Evolutionary conservation across 1,140 invertebrate genomes (phyloP).

Genomic region (Drosophila carrolli): DNA sequence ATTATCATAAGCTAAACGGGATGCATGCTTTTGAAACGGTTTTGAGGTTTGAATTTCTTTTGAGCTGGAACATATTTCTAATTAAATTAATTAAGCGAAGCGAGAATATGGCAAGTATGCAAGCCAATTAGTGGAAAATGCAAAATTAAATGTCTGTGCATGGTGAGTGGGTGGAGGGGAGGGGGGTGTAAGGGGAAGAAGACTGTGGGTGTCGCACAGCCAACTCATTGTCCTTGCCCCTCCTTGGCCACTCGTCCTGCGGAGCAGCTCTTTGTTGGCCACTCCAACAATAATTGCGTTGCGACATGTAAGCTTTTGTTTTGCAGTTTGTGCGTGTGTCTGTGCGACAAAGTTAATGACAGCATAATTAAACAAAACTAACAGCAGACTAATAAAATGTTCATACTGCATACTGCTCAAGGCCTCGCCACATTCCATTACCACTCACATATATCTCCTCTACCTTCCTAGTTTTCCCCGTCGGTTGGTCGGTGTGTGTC

Average conservation of each 20-base stretch:
- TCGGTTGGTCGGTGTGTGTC: slow-evolving; percentile 3
- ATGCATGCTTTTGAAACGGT: slow-evolving; percentile 41
- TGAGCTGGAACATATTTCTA: slow-evolving; percentile 76
- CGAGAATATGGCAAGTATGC: slow-evolving; percentile 68
- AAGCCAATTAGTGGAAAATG: slow-evolving; percentile 80
- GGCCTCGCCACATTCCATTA: slow-evolving; percentile 26
- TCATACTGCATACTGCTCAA: slow-evolving; percentile 58
- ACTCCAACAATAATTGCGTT: slow-evolving; percentile 70
- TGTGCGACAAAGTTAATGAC: slow-evolving; percentile 78
- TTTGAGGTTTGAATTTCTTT: slow-evolving; percentile 56
- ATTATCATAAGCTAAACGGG: slow-evolving; percentile 51
- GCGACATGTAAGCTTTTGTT: slow-evolving; percentile 79
- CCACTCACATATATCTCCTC: slow-evolving; percentile 3
- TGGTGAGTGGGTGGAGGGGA: background rate
- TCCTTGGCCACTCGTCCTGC: slow-evolving; percentile 15
- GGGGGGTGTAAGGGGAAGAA: background rate
- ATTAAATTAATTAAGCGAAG: slow-evolving; percentile 81
- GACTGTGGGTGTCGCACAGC: slow-evolving; percentile 3
- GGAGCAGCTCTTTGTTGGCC: slow-evolving; percentile 45
- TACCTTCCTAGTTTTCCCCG: slow-evolving; percentile 9
- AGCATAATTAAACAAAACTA: slow-evolving; percentile 83
- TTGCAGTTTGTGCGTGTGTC: slow-evolving; percentile 29
- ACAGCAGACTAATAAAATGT: slow-evolving; percentile 80
- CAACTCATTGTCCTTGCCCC: slow-evolving; percentile 28
- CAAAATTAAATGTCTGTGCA: slow-evolving; percentile 76